Conservation (phyloP, 2,797 vertebrate genomes). For the Gymnocypris eckloni region DNA sequence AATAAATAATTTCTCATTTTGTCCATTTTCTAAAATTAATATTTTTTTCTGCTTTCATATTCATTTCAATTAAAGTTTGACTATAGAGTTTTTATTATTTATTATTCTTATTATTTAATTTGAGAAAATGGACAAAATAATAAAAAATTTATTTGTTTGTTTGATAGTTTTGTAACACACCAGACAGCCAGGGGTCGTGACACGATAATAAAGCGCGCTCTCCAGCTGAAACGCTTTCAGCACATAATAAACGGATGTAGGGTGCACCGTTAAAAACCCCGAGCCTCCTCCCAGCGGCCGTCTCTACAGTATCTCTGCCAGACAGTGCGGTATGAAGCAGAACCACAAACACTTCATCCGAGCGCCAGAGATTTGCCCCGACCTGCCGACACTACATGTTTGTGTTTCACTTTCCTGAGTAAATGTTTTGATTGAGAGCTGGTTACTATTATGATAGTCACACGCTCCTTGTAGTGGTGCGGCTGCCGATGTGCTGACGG, state of each 20-base stretch:
- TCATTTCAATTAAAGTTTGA: too few species aligned
- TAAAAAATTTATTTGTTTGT: too few species aligned
- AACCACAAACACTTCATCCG: constrained; percentile 39
- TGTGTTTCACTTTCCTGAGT: constrained; percentile 68
- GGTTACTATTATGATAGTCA: constrained; percentile 81
- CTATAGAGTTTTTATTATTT: too few species aligned
- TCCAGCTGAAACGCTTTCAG: constrained; percentile 8
- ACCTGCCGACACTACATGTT: constrained; percentile 74
- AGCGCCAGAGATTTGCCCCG: constrained; percentile 67
- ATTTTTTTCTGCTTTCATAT: too few species aligned
- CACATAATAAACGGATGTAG: constrained; percentile 1
- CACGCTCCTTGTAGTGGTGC: constrained; percentile 75
- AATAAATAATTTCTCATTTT: too few species aligned
- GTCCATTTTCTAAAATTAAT: too few species aligned
- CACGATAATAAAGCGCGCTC: neutral
- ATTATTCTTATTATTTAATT: too few species aligned
- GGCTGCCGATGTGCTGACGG: constrained; percentile 65
- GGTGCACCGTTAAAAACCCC: neutral
- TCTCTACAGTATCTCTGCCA: constrained; percentile 69
- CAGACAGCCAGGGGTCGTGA: neutral
- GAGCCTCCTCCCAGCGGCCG: constrained; percentile 26
- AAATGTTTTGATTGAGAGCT: constrained; percentile 81
- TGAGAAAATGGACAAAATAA: too few species aligned
- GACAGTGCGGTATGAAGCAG: constrained; percentile 66
- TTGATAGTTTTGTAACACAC: neutral